phyloP scores from a whole-genome alignment of 2,113 vertebrate species.

The Herpetotheres cachinnans region DNA sequence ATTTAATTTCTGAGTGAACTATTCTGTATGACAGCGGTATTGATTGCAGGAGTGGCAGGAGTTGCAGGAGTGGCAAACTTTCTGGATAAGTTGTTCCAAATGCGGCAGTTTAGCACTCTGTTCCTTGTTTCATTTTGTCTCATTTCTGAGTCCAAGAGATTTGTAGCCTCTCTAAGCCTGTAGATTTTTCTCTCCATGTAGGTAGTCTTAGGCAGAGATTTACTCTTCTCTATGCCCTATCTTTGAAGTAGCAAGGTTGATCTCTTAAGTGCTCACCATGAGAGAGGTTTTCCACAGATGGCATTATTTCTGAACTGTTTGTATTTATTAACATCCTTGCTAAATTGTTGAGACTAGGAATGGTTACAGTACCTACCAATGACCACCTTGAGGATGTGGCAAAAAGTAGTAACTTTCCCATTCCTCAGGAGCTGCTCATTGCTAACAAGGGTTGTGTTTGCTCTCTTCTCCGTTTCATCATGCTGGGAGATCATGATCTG shows the following conservation, averaged over 20 bases:
- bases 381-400: background rate
- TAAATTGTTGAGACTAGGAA: background rate
- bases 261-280: background rate
- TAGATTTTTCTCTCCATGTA: background rate
- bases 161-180: background rate
- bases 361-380: background rate
- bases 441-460: background rate
- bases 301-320: background rate
- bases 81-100: background rate
- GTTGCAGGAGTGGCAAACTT: background rate
- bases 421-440: background rate
- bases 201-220: background rate
- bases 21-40: conserved; percentile 16
- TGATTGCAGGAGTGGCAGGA: background rate
- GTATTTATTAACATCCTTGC: background rate
- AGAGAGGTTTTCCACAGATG: background rate
- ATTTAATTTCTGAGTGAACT: conserved; percentile 13
- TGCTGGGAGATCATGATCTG: background rate
- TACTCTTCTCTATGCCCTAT: background rate
- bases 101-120: background rate
- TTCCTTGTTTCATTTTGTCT: background rate
- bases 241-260: background rate
- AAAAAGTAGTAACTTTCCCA: background rate
- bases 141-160: background rate
- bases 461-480: background rate